Percentiles rank a stretch among this genome's conserved stretches.
These are phyloP conservation scores for Aphidius colemani DNA, from an alignment of 2,888 invertebrate species.

Conservation along the genomic window DNA sequence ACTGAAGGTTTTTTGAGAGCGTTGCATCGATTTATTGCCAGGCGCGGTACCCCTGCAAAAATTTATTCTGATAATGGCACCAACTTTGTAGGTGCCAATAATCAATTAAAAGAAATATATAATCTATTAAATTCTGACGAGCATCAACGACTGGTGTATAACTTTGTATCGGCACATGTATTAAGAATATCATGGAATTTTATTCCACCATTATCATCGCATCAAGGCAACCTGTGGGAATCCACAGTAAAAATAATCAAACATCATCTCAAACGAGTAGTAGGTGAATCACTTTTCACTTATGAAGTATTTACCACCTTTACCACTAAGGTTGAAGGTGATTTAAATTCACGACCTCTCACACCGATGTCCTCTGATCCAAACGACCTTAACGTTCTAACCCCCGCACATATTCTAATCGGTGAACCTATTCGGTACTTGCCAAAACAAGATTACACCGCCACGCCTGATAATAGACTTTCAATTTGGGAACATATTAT, in stretches of 20 bases:
- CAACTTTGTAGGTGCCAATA: slow-evolving; percentile 19
- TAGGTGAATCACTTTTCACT: slow-evolving; percentile 42
- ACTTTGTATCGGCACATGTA: neutral
- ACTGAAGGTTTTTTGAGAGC: slow-evolving; percentile 5
- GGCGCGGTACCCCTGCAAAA: neutral
- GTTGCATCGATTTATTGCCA: neutral
- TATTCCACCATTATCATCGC: slow-evolving; percentile 28
- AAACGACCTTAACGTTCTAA: slow-evolving; percentile 25
- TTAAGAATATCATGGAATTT: slow-evolving; percentile 11
- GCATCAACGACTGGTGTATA: neutral
- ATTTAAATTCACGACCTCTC: slow-evolving; percentile 34
- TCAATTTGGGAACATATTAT: slow-evolving; percentile 21
- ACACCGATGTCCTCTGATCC: slow-evolving; percentile 31
- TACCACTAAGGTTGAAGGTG: slow-evolving; percentile 30
- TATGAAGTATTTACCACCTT: slow-evolving; percentile 38
- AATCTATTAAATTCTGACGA: neutral
- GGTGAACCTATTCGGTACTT: slow-evolving; percentile 21
- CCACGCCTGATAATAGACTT: slow-evolving; percentile 11
- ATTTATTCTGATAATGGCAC: slow-evolving; percentile 24
- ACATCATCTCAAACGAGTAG: slow-evolving; percentile 38
- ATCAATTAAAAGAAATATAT: slow-evolving; percentile 8
- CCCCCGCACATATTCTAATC: slow-evolving; percentile 30
- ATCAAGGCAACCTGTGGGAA: slow-evolving; percentile 47
- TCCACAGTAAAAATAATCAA: slow-evolving; percentile 44
- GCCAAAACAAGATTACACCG: slow-evolving; percentile 20